Base-by-base conservation (phyloP, 2,888 invertebrate species). In the Marronus borbonicus region DNA sequence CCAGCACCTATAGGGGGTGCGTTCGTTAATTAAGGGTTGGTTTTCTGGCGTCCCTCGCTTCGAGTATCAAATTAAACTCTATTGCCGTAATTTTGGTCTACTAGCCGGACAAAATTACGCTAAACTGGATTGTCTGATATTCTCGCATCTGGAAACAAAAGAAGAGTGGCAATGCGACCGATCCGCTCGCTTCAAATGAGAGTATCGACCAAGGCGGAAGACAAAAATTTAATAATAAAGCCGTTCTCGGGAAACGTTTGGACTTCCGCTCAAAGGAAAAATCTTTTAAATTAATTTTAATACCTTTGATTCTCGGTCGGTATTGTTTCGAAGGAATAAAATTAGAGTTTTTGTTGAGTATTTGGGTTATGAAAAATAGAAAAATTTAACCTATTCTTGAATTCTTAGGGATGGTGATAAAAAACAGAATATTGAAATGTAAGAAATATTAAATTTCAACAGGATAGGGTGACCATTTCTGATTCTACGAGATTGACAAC, bases 21-120 rank as follows among this genome's bases (percentile, higher is more conserved):
- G 20, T 66, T 66, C 44, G 20, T 66, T 66, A 66, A 66, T 66
- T 66, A 66, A 66, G 44, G 65, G 39, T 39, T 66, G 65, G 65
- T 66, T 66, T 66, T 66, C 65, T 66, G 44, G 65, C 20, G 39
- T 66, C 39, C 17, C 17, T 44, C 39, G 17, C 12, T 66, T 66
- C 65, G 39, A 44, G 44, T 44, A 66, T 66, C 64, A 20, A 66
- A 66, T 66, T 66, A 66, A 66, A 64, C 39, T 31, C 64, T 64
- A 64, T 64, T 64, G 39, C 36, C 36, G 64, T 64, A 64, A 64
- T 64, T 64, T 31, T 39, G 64, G 64, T 64, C 64, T 17, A 64
- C 31, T 64, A 39, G 64, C 36, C 17, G 64, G 64, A 36, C 64
- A 31, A 31, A 64, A 64, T 64, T 64, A 36, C 64, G n/a, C 36